These are phyloP conservation scores for Epinephelus lanceolatus DNA, from an alignment of 2,113 vertebrate genomes.

Conservation along the genomic window DNA sequence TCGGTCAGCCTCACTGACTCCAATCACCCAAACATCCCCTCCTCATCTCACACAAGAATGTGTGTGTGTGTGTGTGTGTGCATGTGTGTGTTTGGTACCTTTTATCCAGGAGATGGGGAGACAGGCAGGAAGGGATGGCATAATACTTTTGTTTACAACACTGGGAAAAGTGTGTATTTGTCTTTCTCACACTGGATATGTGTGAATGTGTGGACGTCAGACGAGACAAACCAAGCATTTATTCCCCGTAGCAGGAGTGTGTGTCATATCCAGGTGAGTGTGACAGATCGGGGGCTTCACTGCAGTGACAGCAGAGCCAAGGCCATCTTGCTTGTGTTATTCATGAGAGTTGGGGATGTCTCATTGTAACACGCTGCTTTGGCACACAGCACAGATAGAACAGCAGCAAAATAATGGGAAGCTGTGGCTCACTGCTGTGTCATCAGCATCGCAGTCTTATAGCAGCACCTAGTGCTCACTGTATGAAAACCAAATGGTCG, in stretches of 20 bases:
- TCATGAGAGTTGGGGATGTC: slow-evolving; percentile 66
- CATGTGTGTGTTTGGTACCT: slow-evolving; percentile 35
- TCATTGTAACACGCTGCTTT: slow-evolving; percentile 46
- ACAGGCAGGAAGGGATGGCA: slow-evolving; percentile 12
- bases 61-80: slow-evolving; percentile 5
- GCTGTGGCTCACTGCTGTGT: slow-evolving; percentile 37
- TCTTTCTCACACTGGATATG: slow-evolving; percentile 9
- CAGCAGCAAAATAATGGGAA: slow-evolving; percentile 54
- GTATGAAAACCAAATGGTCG: slow-evolving; percentile 12
- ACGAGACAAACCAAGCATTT: slow-evolving; percentile 70
- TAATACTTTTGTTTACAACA: slow-evolving; percentile 59
- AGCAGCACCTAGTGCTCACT: slow-evolving; percentile 74
- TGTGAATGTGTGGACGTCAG: slow-evolving; percentile 43
- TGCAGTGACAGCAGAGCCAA: slow-evolving; percentile 55
- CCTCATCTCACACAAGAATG: slow-evolving; percentile 35
- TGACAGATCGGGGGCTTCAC: slow-evolving; percentile 70
- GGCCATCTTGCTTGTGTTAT: slow-evolving; percentile 71
- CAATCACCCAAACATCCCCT: slow-evolving; percentile 30
- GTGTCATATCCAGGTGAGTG: slow-evolving; percentile 72
- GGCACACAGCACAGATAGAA: slow-evolving; percentile 47
- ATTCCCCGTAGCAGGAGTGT: slow-evolving; percentile 57
- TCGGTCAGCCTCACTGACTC: slow-evolving; percentile 49
- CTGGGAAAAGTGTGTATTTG: slow-evolving; percentile 52
- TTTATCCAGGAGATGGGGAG: slow-evolving; percentile 33
- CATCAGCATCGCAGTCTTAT: slow-evolving; percentile 45